Base-by-base conservation (phyloP, 2,113 vertebrate genomes). In the Nothoprocta pentlandii region DNA sequence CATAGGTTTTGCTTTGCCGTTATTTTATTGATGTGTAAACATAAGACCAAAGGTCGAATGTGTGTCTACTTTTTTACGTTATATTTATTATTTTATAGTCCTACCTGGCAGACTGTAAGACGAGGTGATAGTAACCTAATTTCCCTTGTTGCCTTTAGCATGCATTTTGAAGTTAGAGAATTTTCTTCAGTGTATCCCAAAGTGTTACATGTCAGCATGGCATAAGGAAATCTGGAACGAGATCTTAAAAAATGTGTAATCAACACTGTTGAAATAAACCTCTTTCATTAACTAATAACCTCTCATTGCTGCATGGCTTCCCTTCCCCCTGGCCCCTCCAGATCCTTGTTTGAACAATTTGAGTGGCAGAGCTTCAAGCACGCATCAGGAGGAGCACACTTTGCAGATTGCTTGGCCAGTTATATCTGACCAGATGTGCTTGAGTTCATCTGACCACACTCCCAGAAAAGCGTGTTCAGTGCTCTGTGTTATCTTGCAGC, bases 161-260 rank as follows among this genome's bases (percentile, higher is more conserved):
- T 8, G 4, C 13, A 7, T 75, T 92, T 87, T 86, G 76, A 93
- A 95, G 86, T 58, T 64, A 62, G 80, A 94, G 46, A 81, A 64
- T 79, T 93, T 91, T 78, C 69, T 63, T 88, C 58, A 69, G 13
- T 0, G 1, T 68, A 73, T 86, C 32, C 44, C 76, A 92, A 74
- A 78, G 68, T n/a, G 78, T 75, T 95, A 75, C 83, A 78, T 80
- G 21, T 83, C 81, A 77, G 28, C 2, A 3, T 46, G 34, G 28
- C 41, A 82, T 44, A 90, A 67, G 41, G 67, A 86, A 87, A 91
- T 34, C 32, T 93, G 64, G 81, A 87, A 84, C 36, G n/a, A 42
- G 51, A 92, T 75, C 70, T 92, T 93, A 70, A 82, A 68, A 70
- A 92, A 87, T 83, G 68, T 42, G 80, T 92, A 63, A 87, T 92